Evolutionary conservation across 2,888 invertebrate genomes (phyloP).

Genomic region (Luffia ferchaultella): DNA sequence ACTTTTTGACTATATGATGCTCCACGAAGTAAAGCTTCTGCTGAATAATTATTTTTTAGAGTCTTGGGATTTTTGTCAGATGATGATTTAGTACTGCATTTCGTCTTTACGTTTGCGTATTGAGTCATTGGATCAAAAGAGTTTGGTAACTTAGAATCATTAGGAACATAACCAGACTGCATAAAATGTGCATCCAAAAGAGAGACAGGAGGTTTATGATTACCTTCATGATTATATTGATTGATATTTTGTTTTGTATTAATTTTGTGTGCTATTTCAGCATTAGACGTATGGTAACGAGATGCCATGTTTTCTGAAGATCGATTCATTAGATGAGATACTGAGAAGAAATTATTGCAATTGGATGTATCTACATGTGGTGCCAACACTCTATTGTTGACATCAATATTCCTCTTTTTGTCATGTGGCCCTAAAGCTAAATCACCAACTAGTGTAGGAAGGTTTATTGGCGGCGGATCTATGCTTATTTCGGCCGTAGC

Average conservation of each 20-base stretch:
- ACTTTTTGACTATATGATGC: slow-evolving; percentile 44
- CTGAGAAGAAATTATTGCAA: slow-evolving; percentile 52
- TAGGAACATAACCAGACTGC: slow-evolving; percentile 44
- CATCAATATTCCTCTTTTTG: slow-evolving; percentile 43
- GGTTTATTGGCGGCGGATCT: slow-evolving; percentile 54
- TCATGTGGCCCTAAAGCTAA: slow-evolving; percentile 55
- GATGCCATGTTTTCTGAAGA: slow-evolving; percentile 41
- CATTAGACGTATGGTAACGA: slow-evolving; percentile 34
- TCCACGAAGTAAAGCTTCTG: slow-evolving; percentile 49
- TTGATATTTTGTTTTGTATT: slow-evolving; percentile 35
- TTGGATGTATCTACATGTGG: slow-evolving; percentile 43
- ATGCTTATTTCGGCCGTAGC: slow-evolving; percentile 58
- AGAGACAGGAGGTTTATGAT: slow-evolving; percentile 33
- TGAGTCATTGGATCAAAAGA: slow-evolving; percentile 38
- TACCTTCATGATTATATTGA: slow-evolving; percentile 32
- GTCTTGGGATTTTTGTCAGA: slow-evolving; percentile 40
- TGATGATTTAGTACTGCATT: slow-evolving; percentile 25
- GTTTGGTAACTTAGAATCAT: slow-evolving; percentile 38
- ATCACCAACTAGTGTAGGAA: slow-evolving; percentile 54
- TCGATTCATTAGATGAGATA: slow-evolving; percentile 56
- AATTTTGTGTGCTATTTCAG: slow-evolving; percentile 30
- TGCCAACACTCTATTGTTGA: slow-evolving; percentile 24
- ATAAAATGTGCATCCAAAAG: slow-evolving; percentile 37
- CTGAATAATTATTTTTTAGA: slow-evolving; percentile 54
- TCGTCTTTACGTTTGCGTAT: slow-evolving; percentile 36